These are phyloP conservation scores for Plusia festucae DNA, from an alignment of 2,888 invertebrate genomes.

Conservation along the genomic window DNA sequence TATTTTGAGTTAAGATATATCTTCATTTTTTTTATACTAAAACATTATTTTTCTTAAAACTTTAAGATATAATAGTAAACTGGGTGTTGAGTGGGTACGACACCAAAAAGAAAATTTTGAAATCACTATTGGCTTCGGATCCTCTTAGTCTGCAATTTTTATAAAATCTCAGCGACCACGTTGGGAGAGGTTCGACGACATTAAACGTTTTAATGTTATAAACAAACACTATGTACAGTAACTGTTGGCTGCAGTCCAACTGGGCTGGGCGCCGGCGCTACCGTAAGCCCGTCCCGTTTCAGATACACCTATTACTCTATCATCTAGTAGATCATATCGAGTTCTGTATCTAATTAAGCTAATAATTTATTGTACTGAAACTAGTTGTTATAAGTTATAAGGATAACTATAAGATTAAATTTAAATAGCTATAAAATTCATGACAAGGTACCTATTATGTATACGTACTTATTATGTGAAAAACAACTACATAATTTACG, in stretches of 20 bases:
- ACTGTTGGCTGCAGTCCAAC: conserved; percentile 81
- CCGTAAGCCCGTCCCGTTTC: conserved; percentile 68
- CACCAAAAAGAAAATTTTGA: too few relatives aligned
- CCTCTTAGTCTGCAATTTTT: conserved; percentile 23
- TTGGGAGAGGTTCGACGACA: conserved; percentile 54
- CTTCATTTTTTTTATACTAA: too few relatives aligned
- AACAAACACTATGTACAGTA: conserved; percentile 76
- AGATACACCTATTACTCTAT: conserved; percentile 76
- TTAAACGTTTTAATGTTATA: conserved; percentile 80
- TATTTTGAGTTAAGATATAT: neutral
- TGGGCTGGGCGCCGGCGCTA: conserved; percentile 83
- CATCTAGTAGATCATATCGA: conserved; percentile 61
- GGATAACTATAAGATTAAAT: neutral
- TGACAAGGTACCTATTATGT: too few relatives aligned
- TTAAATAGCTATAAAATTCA: neutral
- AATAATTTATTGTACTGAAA: neutral
- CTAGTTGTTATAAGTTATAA: neutral
- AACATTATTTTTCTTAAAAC: too few relatives aligned
- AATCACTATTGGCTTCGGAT: conserved; percentile 9
- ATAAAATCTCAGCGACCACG: conserved; percentile 37
- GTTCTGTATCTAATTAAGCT: conserved; percentile 48
- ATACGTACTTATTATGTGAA: too few relatives aligned
- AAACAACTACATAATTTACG: too few relatives aligned
- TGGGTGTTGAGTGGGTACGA: too few relatives aligned
- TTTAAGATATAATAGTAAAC: too few relatives aligned